Evolutionary conservation across 2,113 vertebrate species (phyloP).

Genomic region (Grammomys surdaster): DNA sequence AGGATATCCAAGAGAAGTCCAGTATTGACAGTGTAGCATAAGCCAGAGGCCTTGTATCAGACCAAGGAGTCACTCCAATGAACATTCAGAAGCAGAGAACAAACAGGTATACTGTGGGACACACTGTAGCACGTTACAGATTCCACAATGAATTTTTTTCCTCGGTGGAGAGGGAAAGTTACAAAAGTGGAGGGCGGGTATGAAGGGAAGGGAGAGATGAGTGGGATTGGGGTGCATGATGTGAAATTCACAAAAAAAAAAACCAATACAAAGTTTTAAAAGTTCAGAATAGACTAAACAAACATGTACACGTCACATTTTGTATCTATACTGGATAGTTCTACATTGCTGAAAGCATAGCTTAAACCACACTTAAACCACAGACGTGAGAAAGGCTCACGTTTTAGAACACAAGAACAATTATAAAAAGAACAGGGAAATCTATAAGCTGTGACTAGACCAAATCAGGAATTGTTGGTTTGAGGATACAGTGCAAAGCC

Average conservation of each 20-base stretch:
- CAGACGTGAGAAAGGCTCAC: neutral
- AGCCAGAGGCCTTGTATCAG: neutral
- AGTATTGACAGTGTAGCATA: neutral
- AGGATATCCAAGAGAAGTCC: neutral
- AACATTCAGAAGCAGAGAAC: neutral
- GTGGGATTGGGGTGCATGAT: neutral
- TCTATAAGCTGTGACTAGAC: conserved; percentile 18
- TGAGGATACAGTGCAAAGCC: conserved; percentile 19
- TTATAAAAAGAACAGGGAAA: neutral
- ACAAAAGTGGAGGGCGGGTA: neutral
- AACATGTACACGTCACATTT: neutral
- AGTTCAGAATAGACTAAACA: neutral
- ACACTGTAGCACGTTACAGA: neutral
- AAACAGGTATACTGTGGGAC: neutral
- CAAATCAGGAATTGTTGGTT: neutral
- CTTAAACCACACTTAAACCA: conserved; percentile 5
- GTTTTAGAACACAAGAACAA: conserved; percentile 5
- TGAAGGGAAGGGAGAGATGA: neutral
- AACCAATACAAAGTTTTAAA: neutral
- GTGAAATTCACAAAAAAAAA: neutral
- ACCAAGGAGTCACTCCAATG: neutral
- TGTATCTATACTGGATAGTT: neutral
- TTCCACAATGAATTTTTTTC: neutral
- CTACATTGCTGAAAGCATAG: neutral
- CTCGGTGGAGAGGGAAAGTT: neutral